A percentile compares a stretch with the other conserved stretches of the same genome.
Conservation (phyloP, 2,113 vertebrate genomes). For the Mesoclemmys tuberculata region DNA sequence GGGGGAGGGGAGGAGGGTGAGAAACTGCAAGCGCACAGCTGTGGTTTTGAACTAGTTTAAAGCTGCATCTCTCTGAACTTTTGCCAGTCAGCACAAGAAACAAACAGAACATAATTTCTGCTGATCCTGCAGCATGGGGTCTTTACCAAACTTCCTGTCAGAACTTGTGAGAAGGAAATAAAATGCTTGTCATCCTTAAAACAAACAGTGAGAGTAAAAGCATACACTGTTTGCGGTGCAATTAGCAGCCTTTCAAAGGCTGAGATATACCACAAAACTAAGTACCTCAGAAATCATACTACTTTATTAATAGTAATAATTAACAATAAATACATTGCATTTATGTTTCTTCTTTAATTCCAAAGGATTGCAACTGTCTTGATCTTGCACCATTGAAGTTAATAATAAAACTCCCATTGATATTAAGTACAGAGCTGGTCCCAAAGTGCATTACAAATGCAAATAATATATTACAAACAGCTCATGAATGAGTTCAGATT, state of each 20-base stretch:
- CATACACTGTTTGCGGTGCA: not conserved
- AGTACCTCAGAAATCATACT: not conserved
- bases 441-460: not conserved
- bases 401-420: not conserved
- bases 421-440: not conserved
- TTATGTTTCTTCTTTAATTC: not conserved
- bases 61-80: not conserved
- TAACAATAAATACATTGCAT: slow-evolving; percentile 20
- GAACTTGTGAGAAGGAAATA: slow-evolving; percentile 38
- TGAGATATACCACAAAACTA: slow-evolving; percentile 8
- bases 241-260: not conserved
- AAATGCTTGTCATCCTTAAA: slow-evolving; percentile 29
- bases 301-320: slow-evolving; percentile 24
- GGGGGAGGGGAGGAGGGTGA: not conserved
- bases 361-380: not conserved
- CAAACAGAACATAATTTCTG: slow-evolving; percentile 22
- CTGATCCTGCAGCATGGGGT: slow-evolving; percentile 36
- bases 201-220: not conserved
- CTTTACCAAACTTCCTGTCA: slow-evolving; percentile 55
- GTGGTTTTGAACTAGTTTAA: not conserved
- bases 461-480: not conserved
- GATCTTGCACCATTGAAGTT: slow-evolving; percentile 1
- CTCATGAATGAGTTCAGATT: not conserved
- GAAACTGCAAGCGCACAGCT: not conserved
- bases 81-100: not conserved